Evolutionary conservation across 2,113 vertebrate genomes (phyloP), one percentile per base, ranked within the genome.

Genomic region (Thalassoma bifasciatum): DNA sequence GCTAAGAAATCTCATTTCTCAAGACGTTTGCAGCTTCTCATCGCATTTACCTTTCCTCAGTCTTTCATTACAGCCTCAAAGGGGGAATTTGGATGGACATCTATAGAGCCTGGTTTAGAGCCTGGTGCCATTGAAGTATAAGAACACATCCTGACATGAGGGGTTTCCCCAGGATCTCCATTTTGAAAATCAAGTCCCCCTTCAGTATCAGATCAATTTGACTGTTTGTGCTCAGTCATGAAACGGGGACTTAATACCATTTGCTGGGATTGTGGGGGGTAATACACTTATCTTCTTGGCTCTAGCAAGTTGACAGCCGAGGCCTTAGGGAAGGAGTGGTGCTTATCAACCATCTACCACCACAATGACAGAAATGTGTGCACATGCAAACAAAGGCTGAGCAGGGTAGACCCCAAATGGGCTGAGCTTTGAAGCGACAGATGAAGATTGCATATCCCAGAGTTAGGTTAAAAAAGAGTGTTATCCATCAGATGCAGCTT

Each of bases 221-320:
- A 52, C 74, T 83, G n/a, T 21, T 73, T 51, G 57, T 82, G 65
- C 78, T 83, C 67, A 69, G 78, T 80, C 62, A 63, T 66, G 68
- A 69, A 79, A 64, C 38, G 67, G 16, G 78, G 67, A 70, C 65
- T 72, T 83, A 75, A 75, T 83, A 57, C 42, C 65, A 59, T 79
- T 89, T 69, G 81, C 67, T 69, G 62, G 30, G 75, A 87, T 83
- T 86, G 78, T 67, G n/a, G 81, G 68, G 72, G 67, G 79, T 80
- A 82, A 86, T 77, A 77, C 82, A 88, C 87, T 92, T 89, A 86
- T 90, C 81, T 88, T 42, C 38, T 66, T 81, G 68, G 73, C 78
- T 88, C 62, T 47, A 50, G 54, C 57, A 72, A 68, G 78, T 80
- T 87, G 82, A 88, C 79, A 85, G 79, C 73, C 73, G 59, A 46